Percentiles rank a stretch among this genome's conserved stretches.
phyloP scores from a whole-genome alignment of 92 coral and sea anemone genomes.

The Parazoanthus atlanticus region DNA sequence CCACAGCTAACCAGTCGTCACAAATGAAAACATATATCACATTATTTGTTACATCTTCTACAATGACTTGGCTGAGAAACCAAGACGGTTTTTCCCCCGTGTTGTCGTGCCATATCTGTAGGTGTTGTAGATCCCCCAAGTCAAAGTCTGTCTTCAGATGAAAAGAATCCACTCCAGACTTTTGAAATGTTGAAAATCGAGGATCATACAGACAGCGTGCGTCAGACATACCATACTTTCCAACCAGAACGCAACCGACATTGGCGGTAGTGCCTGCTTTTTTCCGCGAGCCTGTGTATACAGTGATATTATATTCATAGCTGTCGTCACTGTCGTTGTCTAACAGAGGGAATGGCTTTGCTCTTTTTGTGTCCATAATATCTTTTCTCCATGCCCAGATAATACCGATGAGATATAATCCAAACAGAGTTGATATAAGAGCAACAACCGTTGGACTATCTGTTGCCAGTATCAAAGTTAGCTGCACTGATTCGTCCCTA shows the following conservation, averaged over 20 bases:
- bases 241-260: slow-evolving; percentile 73
- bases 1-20: slow-evolving; percentile 96
- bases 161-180: slow-evolving; percentile 84
- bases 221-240: slow-evolving; percentile 69
- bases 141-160: slow-evolving; percentile 67
- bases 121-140: slow-evolving; percentile 69
- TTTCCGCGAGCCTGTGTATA: slow-evolving; percentile 75
- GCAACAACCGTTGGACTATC: slow-evolving; percentile 31
- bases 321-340: slow-evolving; percentile 69
- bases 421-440: slow-evolving; percentile 27
- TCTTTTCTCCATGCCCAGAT: slow-evolving; percentile 36
- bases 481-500: background rate
- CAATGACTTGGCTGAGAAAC: slow-evolving; percentile 81
- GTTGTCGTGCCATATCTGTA: slow-evolving; percentile 93
- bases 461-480: background rate
- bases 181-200: slow-evolving; percentile 62
- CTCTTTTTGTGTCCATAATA: slow-evolving; percentile 39
- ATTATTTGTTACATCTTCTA: slow-evolving; percentile 76
- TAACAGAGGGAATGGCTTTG: slow-evolving; percentile 59
- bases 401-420: slow-evolving; percentile 21
- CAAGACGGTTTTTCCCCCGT: slow-evolving; percentile 84
- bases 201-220: slow-evolving; percentile 73
- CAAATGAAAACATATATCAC: slow-evolving; percentile 78
- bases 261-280: slow-evolving; percentile 80
- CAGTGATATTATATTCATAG: slow-evolving; percentile 77